These are phyloP conservation scores for Cyaniris semiargus DNA, from an alignment of 2,888 invertebrate genomes.

Conservation along the genomic window DNA sequence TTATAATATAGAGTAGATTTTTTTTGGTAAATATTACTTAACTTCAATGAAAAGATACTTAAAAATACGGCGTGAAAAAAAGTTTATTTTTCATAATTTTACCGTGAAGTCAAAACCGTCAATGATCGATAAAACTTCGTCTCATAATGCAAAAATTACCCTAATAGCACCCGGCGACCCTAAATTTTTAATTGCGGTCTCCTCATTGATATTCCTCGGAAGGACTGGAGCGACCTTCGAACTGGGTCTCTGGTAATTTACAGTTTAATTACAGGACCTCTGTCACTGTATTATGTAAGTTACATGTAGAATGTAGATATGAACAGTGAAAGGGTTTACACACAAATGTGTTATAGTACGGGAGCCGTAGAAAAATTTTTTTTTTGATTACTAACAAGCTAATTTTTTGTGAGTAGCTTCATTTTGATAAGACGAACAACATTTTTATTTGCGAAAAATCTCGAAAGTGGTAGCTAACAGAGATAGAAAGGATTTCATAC, in stretches of 20 bases:
- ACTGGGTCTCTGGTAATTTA: constrained; percentile 65
- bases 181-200: constrained; percentile 39
- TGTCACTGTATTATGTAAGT: constrained; percentile 43
- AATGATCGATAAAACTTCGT: background rate
- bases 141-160: constrained; percentile 8
- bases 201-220: constrained; percentile 56
- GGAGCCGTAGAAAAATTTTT: no score
- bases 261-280: constrained; percentile 70
- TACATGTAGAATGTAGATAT: constrained; percentile 38
- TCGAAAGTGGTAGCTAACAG: no score
- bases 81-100: background rate
- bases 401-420: no score
- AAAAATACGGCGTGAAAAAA: background rate
- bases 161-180: constrained; percentile 21
- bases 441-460: no score
- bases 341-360: no score
- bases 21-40: no score
- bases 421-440: no score
- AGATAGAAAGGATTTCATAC: no score
- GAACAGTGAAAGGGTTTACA: background rate
- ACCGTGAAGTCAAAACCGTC: background rate
- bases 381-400: no score
- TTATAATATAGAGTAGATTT: no score
- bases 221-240: constrained; percentile 69
- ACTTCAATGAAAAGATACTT: no score